A percentile compares a stretch with the other conserved stretches of the same genome.
Conservation (phyloP, 2,113 vertebrate genomes). For the Psilopsiagon aurifrons region DNA sequence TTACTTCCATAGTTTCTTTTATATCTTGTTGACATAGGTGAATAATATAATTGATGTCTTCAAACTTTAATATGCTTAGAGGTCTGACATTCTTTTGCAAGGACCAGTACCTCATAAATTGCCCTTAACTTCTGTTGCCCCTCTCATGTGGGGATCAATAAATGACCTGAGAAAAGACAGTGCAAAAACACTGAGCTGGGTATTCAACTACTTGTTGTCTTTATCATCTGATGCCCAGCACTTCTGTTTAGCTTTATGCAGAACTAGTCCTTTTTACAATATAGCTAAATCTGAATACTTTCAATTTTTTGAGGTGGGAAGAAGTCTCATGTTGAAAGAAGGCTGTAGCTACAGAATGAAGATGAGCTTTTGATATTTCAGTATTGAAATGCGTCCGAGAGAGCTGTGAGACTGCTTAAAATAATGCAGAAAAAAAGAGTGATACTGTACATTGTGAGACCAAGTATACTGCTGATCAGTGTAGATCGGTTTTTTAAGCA, state of each 20-base stretch:
- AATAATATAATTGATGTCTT: not conserved
- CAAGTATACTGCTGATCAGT: not conserved
- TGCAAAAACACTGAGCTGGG: not conserved
- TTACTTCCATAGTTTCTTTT: not conserved
- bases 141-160: accelerated
- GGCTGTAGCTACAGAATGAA: not conserved
- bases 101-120: not conserved
- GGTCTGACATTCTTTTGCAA: not conserved
- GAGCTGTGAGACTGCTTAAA: not conserved
- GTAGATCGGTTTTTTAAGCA: not conserved
- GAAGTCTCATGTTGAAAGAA: not conserved
- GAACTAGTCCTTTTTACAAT: not conserved
- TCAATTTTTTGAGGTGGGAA: not conserved
- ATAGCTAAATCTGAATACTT: not conserved
- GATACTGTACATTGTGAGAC: not conserved
- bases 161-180: not conserved
- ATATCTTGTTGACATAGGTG: not conserved
- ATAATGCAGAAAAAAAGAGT: not conserved
- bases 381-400: not conserved
- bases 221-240: not conserved
- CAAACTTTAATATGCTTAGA: not conserved
- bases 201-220: not conserved
- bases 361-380: not conserved
- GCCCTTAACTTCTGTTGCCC: not conserved
- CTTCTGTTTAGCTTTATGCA: not conserved